Base-by-base conservation (phyloP, 2,113 vertebrate genomes). In the Anoura caudifer region DNA sequence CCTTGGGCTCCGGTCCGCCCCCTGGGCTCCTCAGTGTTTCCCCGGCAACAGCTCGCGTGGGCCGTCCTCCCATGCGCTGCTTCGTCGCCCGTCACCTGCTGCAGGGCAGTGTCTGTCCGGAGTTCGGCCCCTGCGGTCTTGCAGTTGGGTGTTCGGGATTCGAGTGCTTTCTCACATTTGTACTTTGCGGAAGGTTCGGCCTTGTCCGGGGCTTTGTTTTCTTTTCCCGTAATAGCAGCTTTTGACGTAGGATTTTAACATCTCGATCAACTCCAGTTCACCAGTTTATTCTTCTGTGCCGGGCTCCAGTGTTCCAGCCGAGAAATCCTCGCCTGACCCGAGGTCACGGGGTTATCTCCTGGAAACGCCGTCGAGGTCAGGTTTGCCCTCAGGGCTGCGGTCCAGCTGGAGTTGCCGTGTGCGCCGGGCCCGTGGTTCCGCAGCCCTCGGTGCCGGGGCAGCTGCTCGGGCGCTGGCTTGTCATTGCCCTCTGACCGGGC, bases 391-490 rank as follows among this genome's bases (percentile, higher is more conserved):
- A 26, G 41, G 61, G 7, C 41, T 20, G 5, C 36, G 38, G 14
- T 10, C 20, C 24, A 0, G 38, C 41, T 22, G 24, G 45, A 28
- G 85, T 11, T 43, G 22, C 22, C 36, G n/a, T 9, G 31, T 7
- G 12, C 19, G 7, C 45, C 10, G 15, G 16, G 54, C 28, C 24
- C 47, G 31, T 5, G 41, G n/a, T 13, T 16, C 16, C 7, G 28
- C 52, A 2, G 50, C 20, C 1, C n/a, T 61, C 33, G 67, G 26
- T 52, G 12, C 7, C 0, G 1, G 12, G 54, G 36, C 28, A 3
- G 1, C 20, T 38, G 8, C 16, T 31, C 19, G 17, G 4, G 15
- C 0, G 0, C 31, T 31, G 20, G 43, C 11, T 16, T 0, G 2
- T 31, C 12, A 14, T 43, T 13, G 47, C 31, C 17, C 43, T 16